Percentiles rank a stretch among this genome's conserved stretches.
Conservation (phyloP, 2,888 invertebrate genomes). For the Apamea anceps region DNA sequence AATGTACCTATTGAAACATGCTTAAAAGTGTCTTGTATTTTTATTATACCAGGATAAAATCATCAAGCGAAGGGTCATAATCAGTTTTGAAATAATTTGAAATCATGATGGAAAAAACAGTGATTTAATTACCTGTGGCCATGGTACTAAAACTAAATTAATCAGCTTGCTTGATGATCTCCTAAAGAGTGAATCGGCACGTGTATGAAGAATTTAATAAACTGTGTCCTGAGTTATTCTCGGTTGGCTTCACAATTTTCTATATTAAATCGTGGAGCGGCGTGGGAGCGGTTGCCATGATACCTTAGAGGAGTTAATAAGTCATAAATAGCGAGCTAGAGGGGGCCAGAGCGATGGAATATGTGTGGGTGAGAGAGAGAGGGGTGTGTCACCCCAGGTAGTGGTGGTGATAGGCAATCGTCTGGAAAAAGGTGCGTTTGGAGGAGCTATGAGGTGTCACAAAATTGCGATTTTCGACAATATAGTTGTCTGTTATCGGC, state of each 20-base stretch:
- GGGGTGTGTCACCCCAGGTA: slow-evolving; percentile 80
- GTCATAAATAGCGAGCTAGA: slow-evolving; percentile 87
- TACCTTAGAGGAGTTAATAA: slow-evolving; percentile 90
- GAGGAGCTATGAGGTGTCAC: slow-evolving; percentile 83
- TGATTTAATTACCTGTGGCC: slow-evolving; percentile 5
- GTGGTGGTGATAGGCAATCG: slow-evolving; percentile 86
- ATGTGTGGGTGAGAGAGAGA: slow-evolving; percentile 73
- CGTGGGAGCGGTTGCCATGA: slow-evolving; percentile 88
- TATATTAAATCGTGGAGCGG: slow-evolving; percentile 85
- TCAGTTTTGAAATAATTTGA: not conserved
- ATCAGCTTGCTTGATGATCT: slow-evolving; percentile 48
- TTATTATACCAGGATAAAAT: not conserved
- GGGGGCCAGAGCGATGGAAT: slow-evolving; percentile 73
- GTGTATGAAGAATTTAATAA: slow-evolving; percentile 86
- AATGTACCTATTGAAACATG: not conserved
- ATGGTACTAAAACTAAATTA: slow-evolving; percentile 6
- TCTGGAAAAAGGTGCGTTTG: slow-evolving; percentile 88
- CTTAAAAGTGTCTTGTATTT: not conserved
- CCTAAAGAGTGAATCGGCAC: slow-evolving; percentile 60
- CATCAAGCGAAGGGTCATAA: not conserved
- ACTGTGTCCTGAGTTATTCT: slow-evolving; percentile 82
- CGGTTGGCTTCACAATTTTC: slow-evolving; percentile 88
- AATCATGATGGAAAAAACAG: not conserved
- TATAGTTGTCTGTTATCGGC: slow-evolving; percentile 62
- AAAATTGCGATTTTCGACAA: slow-evolving; percentile 78